phyloP scores from a whole-genome alignment of 1,140 invertebrate species.

The Trissolcus basalis region DNA sequence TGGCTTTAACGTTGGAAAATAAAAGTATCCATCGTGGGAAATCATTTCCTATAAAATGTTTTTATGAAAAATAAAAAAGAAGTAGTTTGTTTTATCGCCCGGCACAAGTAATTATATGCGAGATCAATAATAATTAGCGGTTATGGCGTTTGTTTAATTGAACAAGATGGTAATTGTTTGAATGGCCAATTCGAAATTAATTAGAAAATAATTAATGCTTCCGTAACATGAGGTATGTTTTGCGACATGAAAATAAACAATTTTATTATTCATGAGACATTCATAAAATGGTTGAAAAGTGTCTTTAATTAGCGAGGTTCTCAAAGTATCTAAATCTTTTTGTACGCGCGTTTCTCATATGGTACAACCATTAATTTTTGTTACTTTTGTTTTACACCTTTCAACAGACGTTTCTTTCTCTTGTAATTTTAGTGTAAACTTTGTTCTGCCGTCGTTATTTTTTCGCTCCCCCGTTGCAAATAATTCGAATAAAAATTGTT shows the following conservation, averaged over 20 bases:
- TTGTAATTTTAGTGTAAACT: too few relatives aligned
- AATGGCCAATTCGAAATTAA: constrained; percentile 30
- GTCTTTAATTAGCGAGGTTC: constrained; percentile 36
- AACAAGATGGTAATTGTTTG: constrained; percentile 12
- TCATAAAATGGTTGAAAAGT: constrained; percentile 35
- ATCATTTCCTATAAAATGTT: too few relatives aligned
- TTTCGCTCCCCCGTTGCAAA: too few relatives aligned
- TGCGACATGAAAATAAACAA: constrained; percentile 36
- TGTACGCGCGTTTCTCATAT: constrained; percentile 7
- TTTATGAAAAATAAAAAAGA: too few relatives aligned
- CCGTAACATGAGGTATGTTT: constrained; percentile 14
- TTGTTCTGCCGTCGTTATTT: too few relatives aligned
- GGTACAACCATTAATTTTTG: constrained; percentile 4
- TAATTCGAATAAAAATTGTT: too few relatives aligned
- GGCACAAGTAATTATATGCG: constrained; percentile 11
- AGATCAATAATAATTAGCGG: constrained; percentile 9
- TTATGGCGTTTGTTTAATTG: constrained; percentile 8
- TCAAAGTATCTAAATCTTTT: constrained; percentile 30
- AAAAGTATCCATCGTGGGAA: too few relatives aligned
- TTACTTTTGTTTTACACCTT: neutral
- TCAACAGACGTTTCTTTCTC: too few relatives aligned
- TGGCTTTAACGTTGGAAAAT: too few relatives aligned
- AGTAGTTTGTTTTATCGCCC: too few relatives aligned
- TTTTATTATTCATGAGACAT: constrained; percentile 30
- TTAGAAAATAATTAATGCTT: constrained; percentile 38